A percentile compares a stretch with the other conserved stretches of the same genome.
Evolutionary conservation across 2,797 vertebrate species (phyloP).

Genomic region (Pristis pectinata): DNA sequence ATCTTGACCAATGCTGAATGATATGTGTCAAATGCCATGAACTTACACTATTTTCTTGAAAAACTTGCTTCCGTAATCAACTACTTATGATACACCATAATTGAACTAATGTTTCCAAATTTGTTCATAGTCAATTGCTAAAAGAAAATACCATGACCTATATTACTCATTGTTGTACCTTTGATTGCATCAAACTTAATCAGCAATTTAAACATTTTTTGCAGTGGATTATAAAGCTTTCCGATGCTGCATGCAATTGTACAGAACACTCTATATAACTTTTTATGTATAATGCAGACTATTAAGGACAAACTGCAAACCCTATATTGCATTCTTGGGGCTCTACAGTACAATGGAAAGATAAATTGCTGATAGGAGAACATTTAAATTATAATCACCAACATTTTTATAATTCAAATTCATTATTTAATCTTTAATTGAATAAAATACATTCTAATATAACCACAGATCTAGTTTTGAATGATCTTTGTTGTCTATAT

Average conservation of each 20-base stretch:
- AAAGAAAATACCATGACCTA: neutral
- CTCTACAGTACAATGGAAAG: neutral
- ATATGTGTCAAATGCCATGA: neutral
- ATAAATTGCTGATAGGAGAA: constrained; percentile 13
- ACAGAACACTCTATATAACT: neutral
- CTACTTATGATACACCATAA: neutral
- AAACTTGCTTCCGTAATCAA: neutral
- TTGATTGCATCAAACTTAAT: neutral
- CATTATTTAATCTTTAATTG: neutral
- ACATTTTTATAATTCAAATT: neutral
- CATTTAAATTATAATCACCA: neutral
- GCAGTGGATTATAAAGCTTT: neutral
- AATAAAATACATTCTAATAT: neutral
- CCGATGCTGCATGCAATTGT: neutral
- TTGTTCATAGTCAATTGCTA: too few species aligned
- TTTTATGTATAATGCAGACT: neutral
- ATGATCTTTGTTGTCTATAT: neutral
- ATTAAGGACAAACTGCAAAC: neutral
- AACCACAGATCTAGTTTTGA: neutral
- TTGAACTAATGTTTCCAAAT: neutral
- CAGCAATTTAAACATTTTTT: neutral
- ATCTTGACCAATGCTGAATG: neutral
- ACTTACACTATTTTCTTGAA: neutral
- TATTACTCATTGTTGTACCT: neutral
- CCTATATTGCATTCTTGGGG: neutral